phyloP scores from a whole-genome alignment of 1,140 invertebrate species.

The Pissodes strobi region DNA sequence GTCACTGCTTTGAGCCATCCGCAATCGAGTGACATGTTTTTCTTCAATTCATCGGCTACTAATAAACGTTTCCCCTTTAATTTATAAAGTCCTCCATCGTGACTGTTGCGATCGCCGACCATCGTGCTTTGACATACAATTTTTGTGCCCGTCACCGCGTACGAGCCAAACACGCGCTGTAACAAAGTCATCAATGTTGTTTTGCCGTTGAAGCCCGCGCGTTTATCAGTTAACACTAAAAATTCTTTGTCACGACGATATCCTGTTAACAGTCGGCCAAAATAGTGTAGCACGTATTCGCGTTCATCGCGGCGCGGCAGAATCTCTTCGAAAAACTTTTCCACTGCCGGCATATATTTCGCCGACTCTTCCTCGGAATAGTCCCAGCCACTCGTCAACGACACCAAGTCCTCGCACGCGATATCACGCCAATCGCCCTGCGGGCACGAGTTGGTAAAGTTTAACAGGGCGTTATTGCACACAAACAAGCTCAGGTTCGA shows the following conservation, averaged over 20 bases:
- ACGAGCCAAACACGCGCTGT: not conserved
- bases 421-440: not conserved
- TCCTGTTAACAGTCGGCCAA: not conserved
- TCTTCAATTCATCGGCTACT: not conserved
- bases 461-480: not conserved
- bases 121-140: not conserved
- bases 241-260: not conserved
- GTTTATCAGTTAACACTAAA: not conserved
- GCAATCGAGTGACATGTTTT: not conserved
- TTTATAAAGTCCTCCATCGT: not conserved
- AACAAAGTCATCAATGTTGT: not conserved
- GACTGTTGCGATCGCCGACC: not conserved
- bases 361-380: not conserved
- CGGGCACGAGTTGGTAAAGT: not conserved
- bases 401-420: not conserved
- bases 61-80: not conserved
- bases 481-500: not conserved
- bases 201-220: not conserved
- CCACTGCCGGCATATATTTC: not conserved
- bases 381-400: not conserved
- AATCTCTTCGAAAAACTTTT: not conserved
- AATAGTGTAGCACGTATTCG: not conserved
- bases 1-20: not conserved
- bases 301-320: not conserved
- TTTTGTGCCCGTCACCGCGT: not conserved